Conservation (phyloP, 2,797 vertebrate species). For the Neostethus bicornis region DNA sequence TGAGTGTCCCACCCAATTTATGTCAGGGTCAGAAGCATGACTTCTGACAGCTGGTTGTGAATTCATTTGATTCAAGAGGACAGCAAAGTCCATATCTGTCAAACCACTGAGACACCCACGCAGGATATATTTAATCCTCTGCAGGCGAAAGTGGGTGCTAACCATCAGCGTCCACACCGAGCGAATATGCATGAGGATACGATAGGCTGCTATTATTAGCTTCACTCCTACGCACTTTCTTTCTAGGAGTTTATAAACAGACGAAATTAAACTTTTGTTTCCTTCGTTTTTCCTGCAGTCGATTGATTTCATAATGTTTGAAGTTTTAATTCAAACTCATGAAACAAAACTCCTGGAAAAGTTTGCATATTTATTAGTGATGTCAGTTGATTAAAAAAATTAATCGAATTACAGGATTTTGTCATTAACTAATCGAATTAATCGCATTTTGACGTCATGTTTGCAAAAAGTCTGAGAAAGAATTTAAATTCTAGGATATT, state of each 20-base stretch:
- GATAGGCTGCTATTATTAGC: neutral
- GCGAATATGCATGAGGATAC: slow-evolving; percentile 5
- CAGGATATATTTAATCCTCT: slow-evolving; percentile 45
- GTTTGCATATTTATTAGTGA: too few species aligned
- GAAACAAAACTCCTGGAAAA: too few species aligned
- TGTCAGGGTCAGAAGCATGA: slow-evolving; percentile 38
- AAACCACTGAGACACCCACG: slow-evolving; percentile 39
- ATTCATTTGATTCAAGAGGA: slow-evolving; percentile 69
- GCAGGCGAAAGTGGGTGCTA: slow-evolving; percentile 26
- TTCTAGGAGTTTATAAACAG: neutral
- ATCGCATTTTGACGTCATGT: too few species aligned
- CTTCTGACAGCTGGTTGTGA: slow-evolving; percentile 62
- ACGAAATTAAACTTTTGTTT: neutral
- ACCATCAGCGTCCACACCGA: slow-evolving; percentile 13
- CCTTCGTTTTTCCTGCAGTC: neutral
- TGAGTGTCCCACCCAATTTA: slow-evolving; percentile 41
- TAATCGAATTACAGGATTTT: too few species aligned
- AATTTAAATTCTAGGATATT: too few species aligned
- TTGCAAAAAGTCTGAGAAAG: too few species aligned
- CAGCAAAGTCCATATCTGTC: slow-evolving; percentile 65
- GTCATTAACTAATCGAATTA: too few species aligned
- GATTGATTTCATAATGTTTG: too few species aligned
- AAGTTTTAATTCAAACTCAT: too few species aligned
- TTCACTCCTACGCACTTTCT: neutral
- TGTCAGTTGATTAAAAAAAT: too few species aligned